Conservation (phyloP, 2,113 vertebrate genomes). For the Mustelus asterias region DNA sequence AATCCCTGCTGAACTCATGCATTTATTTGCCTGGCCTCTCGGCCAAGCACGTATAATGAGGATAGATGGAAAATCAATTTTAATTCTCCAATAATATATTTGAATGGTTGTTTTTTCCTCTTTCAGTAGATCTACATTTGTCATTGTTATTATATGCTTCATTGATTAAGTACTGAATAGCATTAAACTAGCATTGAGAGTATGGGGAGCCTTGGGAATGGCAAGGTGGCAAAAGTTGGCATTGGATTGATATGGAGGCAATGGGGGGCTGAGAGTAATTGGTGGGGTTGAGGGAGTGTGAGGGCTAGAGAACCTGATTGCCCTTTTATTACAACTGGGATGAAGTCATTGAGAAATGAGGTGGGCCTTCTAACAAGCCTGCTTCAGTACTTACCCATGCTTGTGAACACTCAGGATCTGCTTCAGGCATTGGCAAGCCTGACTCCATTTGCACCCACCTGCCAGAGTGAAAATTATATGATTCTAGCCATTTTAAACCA, state of each 20-base stretch:
- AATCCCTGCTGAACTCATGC: not conserved
- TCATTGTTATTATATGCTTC: not conserved
- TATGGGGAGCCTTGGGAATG: too few species aligned
- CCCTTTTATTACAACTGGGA: not conserved
- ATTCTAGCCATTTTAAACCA: not conserved
- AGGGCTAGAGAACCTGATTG: not conserved
- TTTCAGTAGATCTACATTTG: not conserved
- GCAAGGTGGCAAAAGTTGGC: not conserved
- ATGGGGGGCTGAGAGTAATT: not conserved
- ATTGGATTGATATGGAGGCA: not conserved
- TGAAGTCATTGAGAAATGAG: too few species aligned
- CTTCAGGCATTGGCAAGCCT: too few species aligned
- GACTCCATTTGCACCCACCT: too few species aligned
- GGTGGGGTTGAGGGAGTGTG: too few species aligned
- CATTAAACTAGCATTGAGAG: too few species aligned
- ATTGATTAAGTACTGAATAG: not conserved
- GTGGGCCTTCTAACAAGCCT: too few species aligned
- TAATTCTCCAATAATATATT: not conserved
- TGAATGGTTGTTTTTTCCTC: not conserved
- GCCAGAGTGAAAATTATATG: too few species aligned
- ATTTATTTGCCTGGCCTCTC: not conserved
- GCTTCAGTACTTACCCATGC: too few species aligned
- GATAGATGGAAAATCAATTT: not conserved
- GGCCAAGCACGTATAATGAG: not conserved
- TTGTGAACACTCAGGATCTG: not conserved